Evolutionary conservation across 2,797 vertebrate species (phyloP).

Genomic region (Crenichthys baileyi): DNA sequence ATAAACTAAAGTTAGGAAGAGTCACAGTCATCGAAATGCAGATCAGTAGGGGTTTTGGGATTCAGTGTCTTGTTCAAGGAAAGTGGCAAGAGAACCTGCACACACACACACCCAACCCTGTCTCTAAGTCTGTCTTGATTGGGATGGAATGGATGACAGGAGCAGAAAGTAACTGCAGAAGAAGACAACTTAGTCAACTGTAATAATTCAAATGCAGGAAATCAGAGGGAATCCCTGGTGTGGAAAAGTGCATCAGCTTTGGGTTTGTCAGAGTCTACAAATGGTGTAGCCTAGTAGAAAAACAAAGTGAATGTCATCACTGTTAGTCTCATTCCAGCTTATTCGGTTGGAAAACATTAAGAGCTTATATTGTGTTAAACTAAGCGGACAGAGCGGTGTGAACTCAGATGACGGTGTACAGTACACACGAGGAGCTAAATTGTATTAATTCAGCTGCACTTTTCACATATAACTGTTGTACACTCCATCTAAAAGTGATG

Average conservation of each 20-base stretch:
- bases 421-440: not conserved
- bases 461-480: too few species aligned
- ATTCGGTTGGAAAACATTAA: slow-evolving; percentile 7
- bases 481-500: not conserved
- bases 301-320: not conserved
- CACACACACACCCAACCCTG: not conserved
- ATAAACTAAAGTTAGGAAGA: not conserved
- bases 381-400: not conserved
- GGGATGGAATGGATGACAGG: not conserved
- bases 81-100: not conserved
- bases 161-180: not conserved
- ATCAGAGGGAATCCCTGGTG: not conserved
- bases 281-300: slow-evolving; percentile 3
- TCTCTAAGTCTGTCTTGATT: not conserved
- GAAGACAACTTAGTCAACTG: not conserved
- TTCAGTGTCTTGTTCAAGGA: not conserved
- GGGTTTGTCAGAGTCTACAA: not conserved
- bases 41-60: not conserved
- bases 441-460: not conserved
- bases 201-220: not conserved
- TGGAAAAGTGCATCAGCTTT: not conserved
- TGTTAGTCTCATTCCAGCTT: not conserved
- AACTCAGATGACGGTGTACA: not conserved
- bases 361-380: slow-evolving; percentile 7
- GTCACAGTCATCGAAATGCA: too few species aligned